phyloP scores from a whole-genome alignment of 2,113 vertebrate species.

The Hemiprocne comata region DNA sequence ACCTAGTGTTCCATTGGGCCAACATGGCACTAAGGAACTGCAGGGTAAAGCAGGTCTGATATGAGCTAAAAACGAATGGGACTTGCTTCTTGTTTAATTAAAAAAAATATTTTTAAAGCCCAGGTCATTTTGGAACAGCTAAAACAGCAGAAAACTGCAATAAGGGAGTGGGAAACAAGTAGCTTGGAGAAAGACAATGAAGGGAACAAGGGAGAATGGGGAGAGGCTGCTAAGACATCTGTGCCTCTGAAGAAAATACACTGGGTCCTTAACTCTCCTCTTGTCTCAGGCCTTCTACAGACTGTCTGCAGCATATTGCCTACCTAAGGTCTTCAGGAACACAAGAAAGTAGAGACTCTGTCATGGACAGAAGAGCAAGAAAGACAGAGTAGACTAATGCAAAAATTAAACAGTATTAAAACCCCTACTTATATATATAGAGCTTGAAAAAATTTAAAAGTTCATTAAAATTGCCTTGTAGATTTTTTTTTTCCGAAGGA shows the following conservation, averaged over 20 bases:
- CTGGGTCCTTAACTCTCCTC: neutral
- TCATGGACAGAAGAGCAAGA: neutral
- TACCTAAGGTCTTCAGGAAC: neutral
- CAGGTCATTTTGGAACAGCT: neutral
- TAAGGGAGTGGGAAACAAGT: neutral
- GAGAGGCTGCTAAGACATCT: neutral
- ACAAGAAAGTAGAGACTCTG: neutral
- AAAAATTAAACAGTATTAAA: neutral
- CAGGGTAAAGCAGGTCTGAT: neutral
- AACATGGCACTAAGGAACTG: neutral
- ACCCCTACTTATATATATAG: fast-evolving
- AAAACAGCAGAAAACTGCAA: neutral
- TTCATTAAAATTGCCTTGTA: neutral
- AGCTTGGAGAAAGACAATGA: neutral
- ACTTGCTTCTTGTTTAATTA: neutral
- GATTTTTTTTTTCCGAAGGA: neutral
- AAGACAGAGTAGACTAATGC: neutral
- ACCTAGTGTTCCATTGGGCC: neutral
- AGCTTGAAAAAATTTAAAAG: neutral
- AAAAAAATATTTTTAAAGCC: neutral
- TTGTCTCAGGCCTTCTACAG: neutral
- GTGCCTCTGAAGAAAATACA: neutral
- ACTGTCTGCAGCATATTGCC: neutral
- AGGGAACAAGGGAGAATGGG: neutral
- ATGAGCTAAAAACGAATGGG: neutral